A percentile compares a stretch with the other conserved stretches of the same genome.
Evolutionary conservation across 2,797 vertebrate genomes (phyloP).

Genomic region (Neoniphon sammara): DNA sequence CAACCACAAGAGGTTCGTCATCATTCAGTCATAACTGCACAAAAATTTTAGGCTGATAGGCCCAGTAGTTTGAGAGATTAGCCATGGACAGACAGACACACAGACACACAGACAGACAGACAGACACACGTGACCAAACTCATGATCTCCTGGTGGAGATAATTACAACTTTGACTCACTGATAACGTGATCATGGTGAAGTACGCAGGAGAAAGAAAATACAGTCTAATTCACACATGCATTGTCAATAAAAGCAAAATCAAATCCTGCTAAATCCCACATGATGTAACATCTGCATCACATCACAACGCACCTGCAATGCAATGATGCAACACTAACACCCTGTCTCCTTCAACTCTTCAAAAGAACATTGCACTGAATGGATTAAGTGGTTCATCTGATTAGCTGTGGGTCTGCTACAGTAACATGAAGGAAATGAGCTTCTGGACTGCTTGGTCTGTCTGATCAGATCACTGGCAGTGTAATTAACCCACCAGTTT

Average conservation of each 20-base stretch:
- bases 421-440: conserved; percentile 1
- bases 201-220: too few relatives aligned
- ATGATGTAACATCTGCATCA: conserved; percentile 26
- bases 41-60: too few relatives aligned
- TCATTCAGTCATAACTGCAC: too few relatives aligned
- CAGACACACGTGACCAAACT: too few relatives aligned
- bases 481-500: conserved; percentile 41
- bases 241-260: not conserved
- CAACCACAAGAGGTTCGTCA: too few relatives aligned
- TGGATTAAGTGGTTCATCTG: not conserved
- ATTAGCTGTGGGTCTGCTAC: conserved; percentile 14
- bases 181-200: too few relatives aligned
- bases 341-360: not conserved
- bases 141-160: too few relatives aligned
- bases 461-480: conserved; percentile 45
- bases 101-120: too few relatives aligned
- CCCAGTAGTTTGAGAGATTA: too few relatives aligned
- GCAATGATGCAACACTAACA: conserved; percentile 22
- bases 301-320: conserved; percentile 24
- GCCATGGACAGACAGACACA: too few relatives aligned
- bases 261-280: conserved; percentile 13
- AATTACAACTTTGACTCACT: too few relatives aligned
- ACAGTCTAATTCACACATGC: not conserved
- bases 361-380: conserved; percentile 24
- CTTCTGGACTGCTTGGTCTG: conserved; percentile 27